Percentiles rank a stretch among this genome's conserved stretches.
phyloP scores from a whole-genome alignment of 2,888 invertebrate genomes.

The Drosophila neotestacea region DNA sequence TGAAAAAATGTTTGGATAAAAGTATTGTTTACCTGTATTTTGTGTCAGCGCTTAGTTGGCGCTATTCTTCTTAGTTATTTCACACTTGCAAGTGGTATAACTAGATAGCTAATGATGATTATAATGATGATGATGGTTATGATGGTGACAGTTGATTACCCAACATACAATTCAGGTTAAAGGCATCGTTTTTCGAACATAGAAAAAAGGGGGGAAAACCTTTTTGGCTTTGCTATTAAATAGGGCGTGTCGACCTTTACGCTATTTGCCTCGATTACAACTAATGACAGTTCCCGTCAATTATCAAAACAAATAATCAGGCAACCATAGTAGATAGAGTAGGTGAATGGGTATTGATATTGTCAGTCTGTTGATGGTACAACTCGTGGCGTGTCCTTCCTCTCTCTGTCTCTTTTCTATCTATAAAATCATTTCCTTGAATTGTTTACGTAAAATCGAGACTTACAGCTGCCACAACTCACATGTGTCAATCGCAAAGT shows the following conservation, averaged over 20 bases:
- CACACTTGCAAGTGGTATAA: constrained; percentile 10
- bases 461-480: constrained; percentile 19
- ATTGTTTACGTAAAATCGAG: constrained; percentile 32
- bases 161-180: constrained; percentile 11
- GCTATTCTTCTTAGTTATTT: neutral
- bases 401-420: neutral
- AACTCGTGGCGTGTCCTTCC: constrained; percentile 1
- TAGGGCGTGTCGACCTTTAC: constrained; percentile 41
- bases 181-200: constrained; percentile 7
- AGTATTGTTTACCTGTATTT: too few relatives aligned
- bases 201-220: neutral
- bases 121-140: constrained; percentile 14
- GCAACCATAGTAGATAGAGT: neutral
- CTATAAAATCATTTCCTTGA: constrained; percentile 1
- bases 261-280: constrained; percentile 31
- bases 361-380: constrained; percentile 8
- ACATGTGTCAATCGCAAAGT: constrained; percentile 20
- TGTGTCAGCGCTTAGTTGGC: too few relatives aligned
- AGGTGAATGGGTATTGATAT: neutral
- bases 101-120: constrained; percentile 14
- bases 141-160: constrained; percentile 20
- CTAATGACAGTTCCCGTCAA: constrained; percentile 40
- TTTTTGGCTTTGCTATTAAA: constrained; percentile 24
- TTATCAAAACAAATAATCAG: constrained; percentile 24
- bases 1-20: too few relatives aligned